Evolutionary conservation across 2,797 vertebrate genomes (phyloP), one percentile per base, ranked within the genome.

Genomic region (Tragopan temminckii): DNA sequence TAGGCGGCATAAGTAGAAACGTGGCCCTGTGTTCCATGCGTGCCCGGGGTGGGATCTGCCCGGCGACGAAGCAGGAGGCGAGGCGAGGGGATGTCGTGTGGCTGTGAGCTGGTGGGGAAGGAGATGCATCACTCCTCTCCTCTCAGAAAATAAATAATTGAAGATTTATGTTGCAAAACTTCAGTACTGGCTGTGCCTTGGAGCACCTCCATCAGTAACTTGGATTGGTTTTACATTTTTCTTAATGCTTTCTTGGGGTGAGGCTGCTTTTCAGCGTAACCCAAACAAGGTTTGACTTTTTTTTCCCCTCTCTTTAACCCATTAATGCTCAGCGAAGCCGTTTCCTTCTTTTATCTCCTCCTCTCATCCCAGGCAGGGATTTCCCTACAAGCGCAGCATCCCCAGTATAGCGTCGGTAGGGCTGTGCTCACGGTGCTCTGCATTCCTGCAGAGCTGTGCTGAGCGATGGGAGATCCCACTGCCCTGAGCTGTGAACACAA

Each of bases 1-100:
- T 85, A 64, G 94, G 94, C 75, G 85, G 87, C 71, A 78, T 95
- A 90, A 96, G 97, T 96, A 96, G 96, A 90, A 95, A 91, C 16
- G 7, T 88, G 93, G 93, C 95, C 93, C 88, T 74, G 79, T 62
- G 81, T 92, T 94, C 88, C 85, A 87, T 78, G 87, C 71, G 83
- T 85, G 85, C 92, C 94, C 89, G 79, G 95, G 96, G 91, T 90
- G 94, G 93, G 82, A 92, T 90, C 67, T 87, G 77, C 93, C 13
- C 8, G 58, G 90, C 1, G 91, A 96, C 96, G 92, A 95, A 91
- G 7, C 66, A 31, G 78, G 91, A 94, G 88, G 92, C 89, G 71
- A 77, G 82, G 88, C 48, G 5, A 84, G 42, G 50, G 90, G 91
- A 27, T 84, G 94, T 87, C 48, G 59, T 69, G 1, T 66, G 53